Conservation (phyloP, 2,888 invertebrate genomes). For the Nephrotoma flavescens region DNA sequence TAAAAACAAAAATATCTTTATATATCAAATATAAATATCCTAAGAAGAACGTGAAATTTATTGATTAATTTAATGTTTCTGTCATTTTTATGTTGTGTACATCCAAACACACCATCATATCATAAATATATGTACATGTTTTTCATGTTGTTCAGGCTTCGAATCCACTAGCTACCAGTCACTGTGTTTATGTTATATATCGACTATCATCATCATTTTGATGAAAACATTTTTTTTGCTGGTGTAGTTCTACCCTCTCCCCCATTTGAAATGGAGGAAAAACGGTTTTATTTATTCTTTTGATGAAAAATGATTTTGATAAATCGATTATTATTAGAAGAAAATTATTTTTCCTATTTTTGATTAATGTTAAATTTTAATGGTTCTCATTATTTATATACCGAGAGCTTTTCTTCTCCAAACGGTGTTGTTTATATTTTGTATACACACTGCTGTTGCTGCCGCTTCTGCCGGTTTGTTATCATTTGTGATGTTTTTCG, state of each 20-base stretch:
- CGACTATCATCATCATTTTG: background rate
- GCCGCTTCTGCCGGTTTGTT: background rate
- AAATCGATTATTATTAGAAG: background rate
- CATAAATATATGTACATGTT: background rate
- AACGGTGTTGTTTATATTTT: background rate
- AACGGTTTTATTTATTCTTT: background rate
- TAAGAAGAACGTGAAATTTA: background rate
- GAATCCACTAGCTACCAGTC: background rate
- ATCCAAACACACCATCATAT: background rate
- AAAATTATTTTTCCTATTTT: background rate
- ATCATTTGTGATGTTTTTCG: background rate
- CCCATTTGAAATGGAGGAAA: background rate
- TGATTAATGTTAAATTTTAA: background rate
- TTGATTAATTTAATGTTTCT: background rate
- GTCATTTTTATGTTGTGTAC: background rate
- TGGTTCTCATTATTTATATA: background rate
- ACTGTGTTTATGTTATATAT: background rate
- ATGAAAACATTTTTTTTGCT: background rate
- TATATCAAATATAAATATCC: background rate
- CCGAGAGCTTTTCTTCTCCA: background rate
- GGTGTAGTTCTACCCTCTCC: background rate
- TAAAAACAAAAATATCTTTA: background rate
- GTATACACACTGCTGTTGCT: too few relatives aligned
- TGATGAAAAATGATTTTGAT: background rate
- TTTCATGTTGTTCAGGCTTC: background rate